Conservation (phyloP, 2,888 invertebrate species). For the Erebia epiphron region DNA sequence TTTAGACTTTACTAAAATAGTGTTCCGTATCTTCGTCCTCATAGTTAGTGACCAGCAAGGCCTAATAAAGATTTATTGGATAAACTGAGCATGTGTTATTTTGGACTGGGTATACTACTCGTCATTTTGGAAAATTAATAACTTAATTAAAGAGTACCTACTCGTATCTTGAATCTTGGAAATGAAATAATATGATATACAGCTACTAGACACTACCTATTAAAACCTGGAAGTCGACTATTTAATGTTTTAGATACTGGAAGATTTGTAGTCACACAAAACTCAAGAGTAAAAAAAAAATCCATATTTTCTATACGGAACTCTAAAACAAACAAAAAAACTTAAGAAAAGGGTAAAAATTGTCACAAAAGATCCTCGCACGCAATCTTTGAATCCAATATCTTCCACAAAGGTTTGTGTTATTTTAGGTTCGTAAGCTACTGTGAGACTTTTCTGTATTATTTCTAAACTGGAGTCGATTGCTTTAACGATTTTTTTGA, state of each 20-base stretch:
- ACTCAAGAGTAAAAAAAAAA: background rate
- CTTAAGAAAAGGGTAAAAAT: constrained; percentile 47
- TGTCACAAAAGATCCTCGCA: constrained; percentile 64
- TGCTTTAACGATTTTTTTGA: constrained; percentile 23
- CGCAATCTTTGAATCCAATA: constrained; percentile 77
- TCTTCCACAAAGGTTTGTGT: constrained; percentile 63
- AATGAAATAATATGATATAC: too few species aligned
- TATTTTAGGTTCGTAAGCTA: constrained; percentile 69
- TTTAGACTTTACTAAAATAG: background rate
- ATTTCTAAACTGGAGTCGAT: constrained; percentile 36
- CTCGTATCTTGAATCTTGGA: background rate
- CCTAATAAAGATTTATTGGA: too few species aligned
- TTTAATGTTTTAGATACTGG: too few species aligned
- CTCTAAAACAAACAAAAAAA: constrained; percentile 40
- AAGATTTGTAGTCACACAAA: too few species aligned
- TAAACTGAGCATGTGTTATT: too few species aligned
- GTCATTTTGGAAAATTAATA: too few species aligned
- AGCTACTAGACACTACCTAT: too few species aligned
- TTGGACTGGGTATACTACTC: too few species aligned
- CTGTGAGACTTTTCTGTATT: constrained; percentile 47
- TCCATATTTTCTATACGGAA: constrained; percentile 1
- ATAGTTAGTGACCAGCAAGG: too few species aligned
- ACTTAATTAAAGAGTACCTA: too few species aligned
- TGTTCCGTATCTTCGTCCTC: constrained; percentile 3
- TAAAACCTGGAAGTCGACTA: too few species aligned